Base-by-base conservation (phyloP, 2,888 invertebrate species). In the Yponomeuta sedellus region DNA sequence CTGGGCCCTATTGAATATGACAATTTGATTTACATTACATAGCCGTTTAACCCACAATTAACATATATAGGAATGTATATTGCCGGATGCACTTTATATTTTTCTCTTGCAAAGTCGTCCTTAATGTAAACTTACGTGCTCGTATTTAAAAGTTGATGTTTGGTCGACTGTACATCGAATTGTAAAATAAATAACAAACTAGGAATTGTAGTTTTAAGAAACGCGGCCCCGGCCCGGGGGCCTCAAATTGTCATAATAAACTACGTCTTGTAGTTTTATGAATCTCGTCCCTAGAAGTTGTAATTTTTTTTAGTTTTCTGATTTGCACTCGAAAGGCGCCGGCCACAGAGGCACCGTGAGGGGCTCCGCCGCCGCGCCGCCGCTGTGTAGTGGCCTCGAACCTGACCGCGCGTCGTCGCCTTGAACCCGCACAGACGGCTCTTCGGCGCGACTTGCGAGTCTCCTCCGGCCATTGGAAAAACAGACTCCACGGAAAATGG, bases 381-480 rank as follows among this genome's bases (percentile, higher is more conserved):
- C 44, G 44, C 61, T 75, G 78, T 75, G 78, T 69, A 74, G 84
- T 85, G 90, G 86, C 91, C 91, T 91, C 90, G 90, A 90, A 89
- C 91, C 86, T 90, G 90, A 91, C 91, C 91, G 90, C 88, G 80
- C 86, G 84, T 87, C 79, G 69, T 91, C 81, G 89, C 91, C 91
- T 91, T 91, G 91, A 91, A 90, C 91, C 81, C 89, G 74, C 20
- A 12, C 52, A 61, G 61, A 22, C 28, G n/a, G 39, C 44, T 20
- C 52, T 10, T 64, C 61, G 11, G 34, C n/a, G 34, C 63, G 8
- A 20, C 40, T 19, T 8, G 8, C 44, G 34, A 34, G 19, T 19
- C 39, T n/a, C 52, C 16, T n/a, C 20, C 52, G 74, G 77, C 76
- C 79, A 19, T 58, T 28, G 78, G 82, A 82, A 86, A 86, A 86